Conservation (phyloP, 2,797 vertebrate species). For the Peromyscus attwateri region DNA sequence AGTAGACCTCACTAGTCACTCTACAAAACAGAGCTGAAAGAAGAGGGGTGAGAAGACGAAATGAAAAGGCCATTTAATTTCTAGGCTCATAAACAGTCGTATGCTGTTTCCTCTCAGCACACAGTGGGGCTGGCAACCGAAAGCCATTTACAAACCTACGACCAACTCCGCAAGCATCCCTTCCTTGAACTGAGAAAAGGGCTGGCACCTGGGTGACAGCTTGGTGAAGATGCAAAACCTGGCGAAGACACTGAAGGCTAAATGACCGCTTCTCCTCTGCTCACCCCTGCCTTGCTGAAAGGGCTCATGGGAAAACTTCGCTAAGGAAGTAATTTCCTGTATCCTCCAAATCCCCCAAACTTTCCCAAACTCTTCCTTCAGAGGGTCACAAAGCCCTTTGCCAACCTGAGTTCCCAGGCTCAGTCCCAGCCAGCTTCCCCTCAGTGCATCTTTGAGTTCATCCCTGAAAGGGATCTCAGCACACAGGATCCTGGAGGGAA, state of each 20-base stretch:
- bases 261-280: neutral
- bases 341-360: neutral
- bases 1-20: neutral
- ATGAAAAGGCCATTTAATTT: conserved; percentile 27
- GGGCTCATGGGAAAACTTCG: neutral
- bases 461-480: conserved; percentile 23
- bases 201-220: neutral
- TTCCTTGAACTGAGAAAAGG: conserved; percentile 43
- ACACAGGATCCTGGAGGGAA: neutral
- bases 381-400: conserved; percentile 20
- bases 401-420: neutral
- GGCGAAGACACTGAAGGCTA: conserved; percentile 5
- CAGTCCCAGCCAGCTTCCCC: conserved; percentile 36
- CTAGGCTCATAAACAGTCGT: conserved; percentile 43
- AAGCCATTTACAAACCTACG: conserved; percentile 45
- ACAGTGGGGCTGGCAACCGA: neutral
- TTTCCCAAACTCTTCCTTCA: conserved; percentile 48
- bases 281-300: neutral
- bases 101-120: conserved; percentile 50
- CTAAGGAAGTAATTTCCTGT: neutral
- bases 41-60: neutral
- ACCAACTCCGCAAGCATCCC: neutral
- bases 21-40: neutral
- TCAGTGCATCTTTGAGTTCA: neutral
- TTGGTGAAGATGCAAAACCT: neutral